Conservation (phyloP, 2,888 invertebrate genomes). For the Nephrotoma appendiculata region DNA sequence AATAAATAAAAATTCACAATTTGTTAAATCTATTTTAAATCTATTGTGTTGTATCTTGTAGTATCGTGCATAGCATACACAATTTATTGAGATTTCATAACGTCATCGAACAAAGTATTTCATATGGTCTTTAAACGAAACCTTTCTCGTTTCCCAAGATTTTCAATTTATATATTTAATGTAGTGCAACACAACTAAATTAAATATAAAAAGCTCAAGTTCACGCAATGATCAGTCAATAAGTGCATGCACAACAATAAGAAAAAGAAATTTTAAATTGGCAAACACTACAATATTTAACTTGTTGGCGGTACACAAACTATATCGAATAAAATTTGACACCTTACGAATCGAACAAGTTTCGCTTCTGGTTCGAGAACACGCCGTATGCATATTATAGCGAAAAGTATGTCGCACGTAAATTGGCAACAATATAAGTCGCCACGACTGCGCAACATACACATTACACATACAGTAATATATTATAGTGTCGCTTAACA, state of each 20-base stretch:
- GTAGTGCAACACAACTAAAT: no score
- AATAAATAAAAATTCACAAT: neutral
- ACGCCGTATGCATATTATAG: neutral
- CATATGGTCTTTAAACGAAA: neutral
- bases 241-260: neutral
- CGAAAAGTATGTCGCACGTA: neutral
- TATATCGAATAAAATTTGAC: neutral
- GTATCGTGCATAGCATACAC: no score
- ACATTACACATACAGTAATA: no score
- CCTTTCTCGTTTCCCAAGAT: no score
- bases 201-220: neutral
- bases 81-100: neutral
- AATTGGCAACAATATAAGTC: neutral
- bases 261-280: neutral
- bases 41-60: neutral
- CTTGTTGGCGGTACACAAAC: neutral
- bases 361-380: neutral
- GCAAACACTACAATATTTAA: neutral
- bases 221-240: neutral
- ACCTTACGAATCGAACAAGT: neutral
- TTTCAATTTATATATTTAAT: no score
- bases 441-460: no score
- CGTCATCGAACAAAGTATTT: neutral
- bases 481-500: neutral
- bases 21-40: neutral